phyloP scores from a whole-genome alignment of 1,140 invertebrate species.

The Euglossa dilemma region DNA sequence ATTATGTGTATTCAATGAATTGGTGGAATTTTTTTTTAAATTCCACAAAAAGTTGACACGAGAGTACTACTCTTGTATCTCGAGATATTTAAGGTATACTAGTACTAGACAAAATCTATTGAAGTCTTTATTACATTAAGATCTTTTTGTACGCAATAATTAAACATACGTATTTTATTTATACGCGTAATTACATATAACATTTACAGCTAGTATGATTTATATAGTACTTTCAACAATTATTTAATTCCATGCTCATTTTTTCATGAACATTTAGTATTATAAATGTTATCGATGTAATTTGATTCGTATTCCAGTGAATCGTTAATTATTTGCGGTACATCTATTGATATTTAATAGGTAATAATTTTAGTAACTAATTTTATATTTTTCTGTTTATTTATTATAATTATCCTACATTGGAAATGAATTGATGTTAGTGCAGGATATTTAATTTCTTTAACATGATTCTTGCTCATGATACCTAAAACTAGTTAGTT shows the following conservation, averaged over 20 bases:
- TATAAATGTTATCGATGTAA: conserved; percentile 23
- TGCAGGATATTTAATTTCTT: conserved; percentile 46
- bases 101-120: background rate
- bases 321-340: background rate
- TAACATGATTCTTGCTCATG: conserved; percentile 9
- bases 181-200: conserved; percentile 5
- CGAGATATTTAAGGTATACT: conserved; percentile 29
- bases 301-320: conserved; percentile 25
- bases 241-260: conserved; percentile 31
- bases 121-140: background rate
- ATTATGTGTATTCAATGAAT: conserved; percentile 1
- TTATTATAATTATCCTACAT: conserved; percentile 32
- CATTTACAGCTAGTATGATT: background rate
- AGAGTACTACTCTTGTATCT: conserved; percentile 1
- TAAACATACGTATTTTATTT: conserved; percentile 15
- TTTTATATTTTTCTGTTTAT: conserved; percentile 29
- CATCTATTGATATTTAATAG: conserved; percentile 1
- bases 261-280: conserved; percentile 16
- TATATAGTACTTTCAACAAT: background rate
- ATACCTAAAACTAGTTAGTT: conserved; percentile 32
- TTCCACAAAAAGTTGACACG: conserved; percentile 8
- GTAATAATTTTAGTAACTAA: conserved; percentile 13
- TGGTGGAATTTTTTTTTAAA: conserved; percentile 15
- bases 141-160: conserved; percentile 6
- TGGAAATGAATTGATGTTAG: background rate